Conservation (phyloP, 2,797 vertebrate genomes). For the Antennarius maculatus region DNA sequence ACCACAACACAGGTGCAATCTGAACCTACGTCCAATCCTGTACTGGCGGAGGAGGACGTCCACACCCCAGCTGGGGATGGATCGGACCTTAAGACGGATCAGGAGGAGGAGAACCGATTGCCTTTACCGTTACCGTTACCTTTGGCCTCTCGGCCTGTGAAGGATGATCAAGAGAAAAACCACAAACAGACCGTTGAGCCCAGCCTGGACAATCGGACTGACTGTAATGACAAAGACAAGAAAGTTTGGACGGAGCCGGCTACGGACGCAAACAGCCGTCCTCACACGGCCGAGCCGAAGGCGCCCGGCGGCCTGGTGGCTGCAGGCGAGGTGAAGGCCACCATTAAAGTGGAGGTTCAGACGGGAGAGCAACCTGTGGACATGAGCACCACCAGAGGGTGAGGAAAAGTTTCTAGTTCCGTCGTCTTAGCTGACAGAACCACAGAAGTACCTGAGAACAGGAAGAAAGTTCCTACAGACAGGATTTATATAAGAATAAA, state of each 20-base stretch:
- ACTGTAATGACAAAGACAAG: constrained; percentile 47
- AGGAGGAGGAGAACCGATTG: constrained; percentile 35
- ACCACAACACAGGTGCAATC: constrained; percentile 31
- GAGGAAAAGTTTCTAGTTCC: constrained; percentile 54
- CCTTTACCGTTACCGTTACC: constrained; percentile 53
- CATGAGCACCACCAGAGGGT: constrained; percentile 93
- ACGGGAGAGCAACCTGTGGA: constrained; percentile 90
- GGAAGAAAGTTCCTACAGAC: not conserved
- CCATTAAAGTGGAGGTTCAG: constrained; percentile 88
- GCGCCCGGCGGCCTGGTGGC: constrained; percentile 75
- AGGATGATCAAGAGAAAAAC: constrained; percentile 52
- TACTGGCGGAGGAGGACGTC: constrained; percentile 36
- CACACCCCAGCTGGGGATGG: not conserved
- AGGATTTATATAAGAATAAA: constrained; percentile 4
- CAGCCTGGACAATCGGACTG: constrained; percentile 64
- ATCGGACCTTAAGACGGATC: constrained; percentile 34
- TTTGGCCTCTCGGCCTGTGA: constrained; percentile 31
- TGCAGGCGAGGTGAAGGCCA: constrained; percentile 83
- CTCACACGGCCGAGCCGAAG: constrained; percentile 48
- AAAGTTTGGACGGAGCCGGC: constrained; percentile 63
- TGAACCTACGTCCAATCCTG: constrained; percentile 29
- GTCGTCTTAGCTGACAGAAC: not conserved
- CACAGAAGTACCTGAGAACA: not conserved
- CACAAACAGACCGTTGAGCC: constrained; percentile 49
- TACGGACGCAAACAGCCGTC: constrained; percentile 47